Percentiles rank a stretch among this genome's conserved stretches.
Conservation (phyloP, 2,113 vertebrate genomes). For the Columba livia region DNA sequence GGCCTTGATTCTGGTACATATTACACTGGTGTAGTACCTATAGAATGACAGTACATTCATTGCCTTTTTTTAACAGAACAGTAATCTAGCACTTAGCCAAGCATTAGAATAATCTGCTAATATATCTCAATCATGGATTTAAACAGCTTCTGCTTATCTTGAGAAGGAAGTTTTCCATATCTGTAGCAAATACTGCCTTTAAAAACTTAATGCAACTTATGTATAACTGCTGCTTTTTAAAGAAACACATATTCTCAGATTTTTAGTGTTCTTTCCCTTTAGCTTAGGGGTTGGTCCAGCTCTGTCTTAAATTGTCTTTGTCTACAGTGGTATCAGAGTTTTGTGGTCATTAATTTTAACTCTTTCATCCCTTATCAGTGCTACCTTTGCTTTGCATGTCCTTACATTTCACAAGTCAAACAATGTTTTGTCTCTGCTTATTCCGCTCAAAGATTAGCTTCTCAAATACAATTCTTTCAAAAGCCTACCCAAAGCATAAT, state of each 20-base stretch:
- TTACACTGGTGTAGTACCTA: neutral
- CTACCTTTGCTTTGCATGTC: constrained; percentile 40
- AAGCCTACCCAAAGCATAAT: neutral
- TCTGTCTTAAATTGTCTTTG: neutral
- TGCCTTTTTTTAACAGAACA: neutral
- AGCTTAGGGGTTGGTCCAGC: neutral
- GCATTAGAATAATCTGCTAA: neutral
- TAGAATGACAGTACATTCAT: neutral
- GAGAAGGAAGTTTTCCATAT: neutral
- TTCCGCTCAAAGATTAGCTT: constrained; percentile 18
- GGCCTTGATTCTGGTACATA: neutral
- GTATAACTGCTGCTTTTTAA: neutral
- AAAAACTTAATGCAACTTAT: neutral
- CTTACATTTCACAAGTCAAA: constrained; percentile 42
- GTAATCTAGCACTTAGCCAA: neutral
- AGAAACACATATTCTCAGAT: neutral
- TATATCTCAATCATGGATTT: neutral
- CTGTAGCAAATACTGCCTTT: neutral
- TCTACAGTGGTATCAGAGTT: constrained; percentile 29
- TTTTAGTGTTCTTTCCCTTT: constrained; percentile 21
- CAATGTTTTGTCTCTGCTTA: neutral
- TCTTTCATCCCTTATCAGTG: constrained; percentile 58
- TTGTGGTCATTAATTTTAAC: constrained; percentile 49
- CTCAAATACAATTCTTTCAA: neutral
- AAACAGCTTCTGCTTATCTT: neutral